Conservation (phyloP, 1,140 invertebrate genomes). For the Atta cephalotes region DNA sequence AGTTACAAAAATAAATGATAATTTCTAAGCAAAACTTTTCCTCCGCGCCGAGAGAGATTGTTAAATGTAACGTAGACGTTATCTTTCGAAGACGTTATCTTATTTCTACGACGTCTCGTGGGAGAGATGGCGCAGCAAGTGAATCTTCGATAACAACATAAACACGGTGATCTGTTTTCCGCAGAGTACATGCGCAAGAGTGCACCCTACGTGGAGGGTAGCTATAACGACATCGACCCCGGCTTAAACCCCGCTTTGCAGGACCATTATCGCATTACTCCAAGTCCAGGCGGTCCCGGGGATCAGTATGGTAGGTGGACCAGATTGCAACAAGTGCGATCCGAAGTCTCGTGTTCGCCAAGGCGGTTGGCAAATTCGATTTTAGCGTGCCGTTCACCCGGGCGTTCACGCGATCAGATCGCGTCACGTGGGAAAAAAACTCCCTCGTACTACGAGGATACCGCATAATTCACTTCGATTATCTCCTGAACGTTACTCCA, state of each 20-base stretch:
- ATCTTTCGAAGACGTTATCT: not conserved
- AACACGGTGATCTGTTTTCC: conserved; percentile 68
- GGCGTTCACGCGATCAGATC: conserved; percentile 12
- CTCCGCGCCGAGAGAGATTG: not conserved
- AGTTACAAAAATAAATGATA: not conserved
- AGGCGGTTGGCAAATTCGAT: conserved; percentile 9
- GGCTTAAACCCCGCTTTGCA: conserved; percentile 88
- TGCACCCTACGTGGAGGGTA: conserved; percentile 87
- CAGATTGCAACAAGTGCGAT: conserved; percentile 1
- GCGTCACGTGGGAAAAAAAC: not conserved
- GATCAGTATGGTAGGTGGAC: conserved; percentile 88
- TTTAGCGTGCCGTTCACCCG: not conserved
- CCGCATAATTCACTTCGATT: conserved; percentile 73
- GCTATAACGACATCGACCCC: conserved; percentile 89
- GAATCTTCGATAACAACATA: conserved; percentile 17
- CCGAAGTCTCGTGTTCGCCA: not conserved
- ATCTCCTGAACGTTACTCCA: conserved; percentile 64
- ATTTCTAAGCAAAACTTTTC: not conserved
- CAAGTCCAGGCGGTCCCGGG: conserved; percentile 89
- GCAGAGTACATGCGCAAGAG: conserved; percentile 88
- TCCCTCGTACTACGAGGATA: not conserved
- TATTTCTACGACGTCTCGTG: not conserved
- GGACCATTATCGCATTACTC: conserved; percentile 91
- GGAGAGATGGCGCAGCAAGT: not conserved
- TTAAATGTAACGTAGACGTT: not conserved